Base-by-base conservation (phyloP, 1,140 invertebrate genomes). In the Habropoda laboriosa region DNA sequence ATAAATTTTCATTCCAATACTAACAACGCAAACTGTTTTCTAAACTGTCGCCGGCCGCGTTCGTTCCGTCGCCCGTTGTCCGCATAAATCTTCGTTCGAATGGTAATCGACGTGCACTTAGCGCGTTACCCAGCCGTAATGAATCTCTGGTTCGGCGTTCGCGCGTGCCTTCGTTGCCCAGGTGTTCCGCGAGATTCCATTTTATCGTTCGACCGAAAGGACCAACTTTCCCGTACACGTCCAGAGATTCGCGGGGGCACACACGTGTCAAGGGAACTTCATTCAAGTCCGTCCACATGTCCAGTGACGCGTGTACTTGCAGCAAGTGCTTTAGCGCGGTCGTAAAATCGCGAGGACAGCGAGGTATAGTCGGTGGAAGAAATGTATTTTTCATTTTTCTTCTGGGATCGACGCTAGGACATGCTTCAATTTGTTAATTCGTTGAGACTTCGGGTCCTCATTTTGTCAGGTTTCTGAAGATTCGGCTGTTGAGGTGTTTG, bases 41-140 rank as follows among this genome's bases (percentile, higher is more conserved):
- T 47, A 13, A 71, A 70, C 55, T 16, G 75, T 60, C 64, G 32
- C 5, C 35, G 24, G 7, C 16, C 38, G 16, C 16, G n/a, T 32
- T n/a, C 51, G 63, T 27, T 40, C 8, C 1, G 16, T 40, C 49
- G 49, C 4, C 21, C 35, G 30, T 42, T 30, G 38, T 21, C 4
- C n/a, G 60, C 63, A 71, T 78, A 78, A 71, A 78, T 78, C 75
- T 70, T 61, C 35, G 18, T 60, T 68, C 66, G 49, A 76, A 76
- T 45, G 73, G 63, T 57, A 67, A 76, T 76, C 73, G 63, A 45
- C 49, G 35, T 38, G 60, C 60, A 27, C n/a, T 61, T 49, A 61
- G 45, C 57, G 32, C 40, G 58, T 21, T 40, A 18, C 58, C 40
- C 24, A 35, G 27, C 35, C 27, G 27, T 24, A 53, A 45, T 24